Evolutionary conservation across 1,140 invertebrate genomes (phyloP).

Genomic region (Bombyx mandarina): DNA sequence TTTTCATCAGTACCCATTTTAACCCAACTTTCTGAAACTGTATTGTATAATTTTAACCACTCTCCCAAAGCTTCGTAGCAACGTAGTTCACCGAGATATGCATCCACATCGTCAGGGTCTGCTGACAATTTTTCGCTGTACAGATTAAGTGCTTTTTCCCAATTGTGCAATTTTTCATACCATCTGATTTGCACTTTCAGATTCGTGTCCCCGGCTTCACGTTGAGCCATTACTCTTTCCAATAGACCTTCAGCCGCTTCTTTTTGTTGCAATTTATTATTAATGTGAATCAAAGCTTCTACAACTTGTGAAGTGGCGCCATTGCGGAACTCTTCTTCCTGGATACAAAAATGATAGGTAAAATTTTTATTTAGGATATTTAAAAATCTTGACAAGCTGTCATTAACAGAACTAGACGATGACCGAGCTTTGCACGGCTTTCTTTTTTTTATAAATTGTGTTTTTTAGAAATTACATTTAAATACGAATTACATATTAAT

Average conservation of each 20-base stretch:
- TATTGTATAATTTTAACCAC: constrained; percentile 88
- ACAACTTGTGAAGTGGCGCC: constrained; percentile 83
- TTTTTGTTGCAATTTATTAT: constrained; percentile 98
- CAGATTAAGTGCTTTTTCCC: constrained; percentile 94
- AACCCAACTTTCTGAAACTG: constrained; percentile 82
- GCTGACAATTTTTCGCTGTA: constrained; percentile 82
- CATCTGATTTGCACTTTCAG: constrained; percentile 93
- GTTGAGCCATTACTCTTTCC: constrained; percentile 90
- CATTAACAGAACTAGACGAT: too few relatives aligned
- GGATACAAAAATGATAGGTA: constrained; percentile 7
- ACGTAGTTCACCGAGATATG: constrained; percentile 94
- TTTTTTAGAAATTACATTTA: too few relatives aligned
- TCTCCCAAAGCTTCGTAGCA: constrained; percentile 97
- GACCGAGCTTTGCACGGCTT: too few relatives aligned
- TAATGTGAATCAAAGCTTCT: constrained; percentile 95
- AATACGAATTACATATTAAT: too few relatives aligned
- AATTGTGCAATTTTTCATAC: constrained; percentile 99
- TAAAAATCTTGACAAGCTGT: background rate
- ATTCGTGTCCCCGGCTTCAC: constrained; percentile 73
- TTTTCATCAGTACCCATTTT: constrained; percentile 77
- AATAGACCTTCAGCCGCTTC: constrained; percentile 95
- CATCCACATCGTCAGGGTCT: constrained; percentile 80
- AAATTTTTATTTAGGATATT: background rate
- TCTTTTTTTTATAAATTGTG: too few relatives aligned
- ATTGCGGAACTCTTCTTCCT: constrained; percentile 92